phyloP scores from a whole-genome alignment of 2,888 invertebrate species.

The Zygothrica quintamaculata region DNA sequence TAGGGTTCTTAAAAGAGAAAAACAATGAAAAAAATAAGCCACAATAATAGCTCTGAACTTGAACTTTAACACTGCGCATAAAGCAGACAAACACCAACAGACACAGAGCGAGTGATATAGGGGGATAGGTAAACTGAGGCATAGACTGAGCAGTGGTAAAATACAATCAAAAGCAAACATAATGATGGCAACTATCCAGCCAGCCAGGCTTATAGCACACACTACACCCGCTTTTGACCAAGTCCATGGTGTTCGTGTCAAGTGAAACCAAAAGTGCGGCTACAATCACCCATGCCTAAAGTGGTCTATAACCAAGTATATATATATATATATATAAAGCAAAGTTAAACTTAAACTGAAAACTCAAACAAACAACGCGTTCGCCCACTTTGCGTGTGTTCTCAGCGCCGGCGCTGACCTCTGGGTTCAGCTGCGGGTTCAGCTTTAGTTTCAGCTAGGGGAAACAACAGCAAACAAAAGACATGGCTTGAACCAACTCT shows the following conservation, averaged over 20 bases:
- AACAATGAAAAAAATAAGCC: constrained; percentile 15
- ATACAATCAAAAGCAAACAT: constrained; percentile 45
- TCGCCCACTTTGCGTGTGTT: constrained; percentile 77
- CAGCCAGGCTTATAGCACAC: too few species aligned
- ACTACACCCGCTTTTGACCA: constrained; percentile 4
- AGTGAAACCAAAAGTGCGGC: constrained; percentile 76
- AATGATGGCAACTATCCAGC: constrained; percentile 46
- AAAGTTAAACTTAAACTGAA: constrained; percentile 4
- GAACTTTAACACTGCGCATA: constrained; percentile 67
- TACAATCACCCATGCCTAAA: constrained; percentile 10
- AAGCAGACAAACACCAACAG: not conserved
- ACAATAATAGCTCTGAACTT: constrained; percentile 72
- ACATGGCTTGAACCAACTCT: too few species aligned
- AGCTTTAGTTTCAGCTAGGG: not conserved
- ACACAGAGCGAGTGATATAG: not conserved
- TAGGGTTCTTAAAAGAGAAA: constrained; percentile 11
- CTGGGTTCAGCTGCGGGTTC: constrained; percentile 49
- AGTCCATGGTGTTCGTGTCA: constrained; percentile 48
- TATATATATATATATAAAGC: too few species aligned
- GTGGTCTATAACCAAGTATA: not conserved
- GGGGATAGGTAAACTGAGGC: not conserved
- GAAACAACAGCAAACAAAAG: constrained; percentile 24
- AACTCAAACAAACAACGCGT: constrained; percentile 57
- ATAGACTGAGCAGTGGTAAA: constrained; percentile 4
- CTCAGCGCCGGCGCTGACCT: constrained; percentile 72